A percentile compares a stretch with the other conserved stretches of the same genome.
Conservation (phyloP, 2,797 vertebrate species). For the Zenarchopterus dispar region DNA sequence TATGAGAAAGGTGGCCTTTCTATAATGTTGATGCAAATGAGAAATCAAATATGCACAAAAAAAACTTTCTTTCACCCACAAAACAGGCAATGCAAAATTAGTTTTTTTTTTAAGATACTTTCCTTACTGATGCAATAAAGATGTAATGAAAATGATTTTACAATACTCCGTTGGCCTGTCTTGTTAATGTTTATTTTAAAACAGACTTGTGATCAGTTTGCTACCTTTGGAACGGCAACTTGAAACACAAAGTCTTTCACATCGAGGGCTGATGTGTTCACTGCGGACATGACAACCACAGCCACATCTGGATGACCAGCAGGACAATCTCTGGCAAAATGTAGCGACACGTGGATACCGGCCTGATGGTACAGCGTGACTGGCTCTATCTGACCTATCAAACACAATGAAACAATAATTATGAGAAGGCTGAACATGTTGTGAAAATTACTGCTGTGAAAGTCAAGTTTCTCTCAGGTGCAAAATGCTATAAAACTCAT, state of each 20-base stretch:
- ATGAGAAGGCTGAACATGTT: too few relatives aligned
- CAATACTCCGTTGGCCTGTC: too few relatives aligned
- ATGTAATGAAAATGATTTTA: too few relatives aligned
- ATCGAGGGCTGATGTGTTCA: constrained; percentile 86
- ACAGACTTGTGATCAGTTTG: neutral
- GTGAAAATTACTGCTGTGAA: too few relatives aligned
- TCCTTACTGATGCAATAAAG: too few relatives aligned
- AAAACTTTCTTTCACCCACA: too few relatives aligned
- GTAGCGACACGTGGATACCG: constrained; percentile 87
- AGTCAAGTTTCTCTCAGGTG: neutral
- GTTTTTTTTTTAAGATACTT: too few relatives aligned
- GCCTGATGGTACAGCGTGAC: constrained; percentile 81
- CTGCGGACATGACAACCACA: constrained; percentile 86
- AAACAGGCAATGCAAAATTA: too few relatives aligned
- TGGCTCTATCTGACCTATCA: constrained; percentile 82
- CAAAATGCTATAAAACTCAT: neutral
- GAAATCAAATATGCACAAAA: too few relatives aligned
- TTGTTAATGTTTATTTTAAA: too few relatives aligned
- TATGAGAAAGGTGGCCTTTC: too few relatives aligned
- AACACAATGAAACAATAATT: neutral
- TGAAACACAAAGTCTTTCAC: constrained; percentile 85
- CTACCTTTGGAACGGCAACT: constrained; percentile 90
- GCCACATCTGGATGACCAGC: constrained; percentile 76
- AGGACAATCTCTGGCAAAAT: constrained; percentile 82
- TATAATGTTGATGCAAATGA: too few relatives aligned